Percentiles rank a stretch among this genome's conserved stretches.
Evolutionary conservation across 2,888 invertebrate species (phyloP).

Genomic region (Tromatobia lineatoria): DNA sequence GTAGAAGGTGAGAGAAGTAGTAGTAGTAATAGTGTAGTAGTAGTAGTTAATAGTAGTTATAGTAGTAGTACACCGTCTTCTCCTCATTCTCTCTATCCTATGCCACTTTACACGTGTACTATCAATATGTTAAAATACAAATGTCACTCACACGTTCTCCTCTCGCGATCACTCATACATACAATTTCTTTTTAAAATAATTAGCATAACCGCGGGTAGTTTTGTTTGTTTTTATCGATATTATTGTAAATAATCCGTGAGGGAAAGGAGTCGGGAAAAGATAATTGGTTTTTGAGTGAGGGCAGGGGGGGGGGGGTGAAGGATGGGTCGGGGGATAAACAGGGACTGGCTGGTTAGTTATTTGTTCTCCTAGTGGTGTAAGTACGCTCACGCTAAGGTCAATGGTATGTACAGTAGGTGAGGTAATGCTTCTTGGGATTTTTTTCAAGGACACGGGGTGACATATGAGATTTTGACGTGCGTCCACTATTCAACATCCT

Average conservation of each 20-base stretch:
- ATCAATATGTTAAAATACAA: conserved; percentile 86
- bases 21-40: conserved; percentile 60
- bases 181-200: conserved; percentile 83
- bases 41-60: conserved; percentile 68
- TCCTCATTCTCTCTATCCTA: conserved; percentile 80
- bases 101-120: conserved; percentile 85
- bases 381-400: conserved; percentile 86
- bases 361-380: conserved; percentile 81
- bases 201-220: conserved; percentile 84
- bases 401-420: conserved; percentile 86
- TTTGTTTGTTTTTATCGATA: conserved; percentile 75
- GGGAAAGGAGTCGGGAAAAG: conserved; percentile 66
- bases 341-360: conserved; percentile 81
- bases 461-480: conserved; percentile 84
- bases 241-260: conserved; percentile 83
- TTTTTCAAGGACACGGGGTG: conserved; percentile 84
- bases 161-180: conserved; percentile 80
- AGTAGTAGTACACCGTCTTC: conserved; percentile 70
- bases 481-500: conserved; percentile 86
- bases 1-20: conserved; percentile 67
- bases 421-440: conserved; percentile 75
- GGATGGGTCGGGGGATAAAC: conserved; percentile 58
- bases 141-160: conserved; percentile 82
- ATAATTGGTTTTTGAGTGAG: conserved; percentile 62
- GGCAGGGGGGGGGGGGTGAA: conserved; percentile 58